These are phyloP conservation scores for Hoplostethus atlanticus DNA, from an alignment of 2,797 vertebrate genomes.

Conservation along the genomic window DNA sequence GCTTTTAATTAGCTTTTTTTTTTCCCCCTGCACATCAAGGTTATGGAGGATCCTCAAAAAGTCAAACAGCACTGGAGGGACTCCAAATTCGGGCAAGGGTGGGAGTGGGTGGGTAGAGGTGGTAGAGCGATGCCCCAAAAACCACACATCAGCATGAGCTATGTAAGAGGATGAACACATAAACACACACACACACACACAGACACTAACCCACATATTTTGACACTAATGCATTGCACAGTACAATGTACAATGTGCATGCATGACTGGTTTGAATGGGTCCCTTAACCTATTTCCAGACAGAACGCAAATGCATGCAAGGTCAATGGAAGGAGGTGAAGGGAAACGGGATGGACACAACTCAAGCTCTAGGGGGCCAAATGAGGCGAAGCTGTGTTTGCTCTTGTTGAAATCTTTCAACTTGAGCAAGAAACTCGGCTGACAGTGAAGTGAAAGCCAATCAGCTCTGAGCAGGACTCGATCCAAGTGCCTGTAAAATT, in stretches of 20 bases:
- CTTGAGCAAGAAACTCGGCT: no score
- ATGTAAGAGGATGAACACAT: not conserved
- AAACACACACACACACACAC: conserved; percentile 11
- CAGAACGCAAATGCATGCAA: conserved; percentile 1
- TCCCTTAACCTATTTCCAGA: not conserved
- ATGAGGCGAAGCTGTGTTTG: no score
- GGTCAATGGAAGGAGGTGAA: not conserved
- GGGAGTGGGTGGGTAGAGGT: not conserved
- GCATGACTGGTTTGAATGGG: not conserved
- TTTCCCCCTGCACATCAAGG: conserved; percentile 52
- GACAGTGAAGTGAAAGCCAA: no score
- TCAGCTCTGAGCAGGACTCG: no score
- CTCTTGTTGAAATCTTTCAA: no score
- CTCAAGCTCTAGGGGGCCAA: no score
- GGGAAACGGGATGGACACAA: no score
- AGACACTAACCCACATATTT: not conserved
- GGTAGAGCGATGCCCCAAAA: not conserved
- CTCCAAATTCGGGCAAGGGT: conserved; percentile 14
- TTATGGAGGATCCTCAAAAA: conserved; percentile 60
- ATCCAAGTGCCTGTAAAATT: no score
- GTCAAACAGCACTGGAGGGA: conserved; percentile 48
- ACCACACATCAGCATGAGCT: no score
- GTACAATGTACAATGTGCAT: not conserved
- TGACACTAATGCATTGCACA: not conserved
- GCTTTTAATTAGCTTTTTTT: conserved; percentile 67